These are phyloP conservation scores for Varroa destructor DNA, from an alignment of 1,140 invertebrate genomes.

Conservation along the genomic window DNA sequence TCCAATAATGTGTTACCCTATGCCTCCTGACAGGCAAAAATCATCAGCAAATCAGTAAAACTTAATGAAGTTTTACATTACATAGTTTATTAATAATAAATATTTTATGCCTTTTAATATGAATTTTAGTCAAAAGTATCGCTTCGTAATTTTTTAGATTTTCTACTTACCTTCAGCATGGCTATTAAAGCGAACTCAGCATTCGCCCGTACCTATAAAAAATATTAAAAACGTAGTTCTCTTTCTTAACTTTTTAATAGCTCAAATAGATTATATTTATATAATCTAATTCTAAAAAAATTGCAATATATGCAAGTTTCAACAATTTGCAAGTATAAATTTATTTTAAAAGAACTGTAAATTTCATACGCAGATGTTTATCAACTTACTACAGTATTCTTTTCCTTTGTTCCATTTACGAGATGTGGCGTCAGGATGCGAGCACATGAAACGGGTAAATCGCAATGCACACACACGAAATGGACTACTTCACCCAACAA, in stretches of 20 bases:
- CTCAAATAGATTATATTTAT: not conserved
- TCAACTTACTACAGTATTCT: conserved; percentile 70
- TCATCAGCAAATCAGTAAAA: too few species aligned
- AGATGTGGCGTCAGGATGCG: conserved; percentile 69
- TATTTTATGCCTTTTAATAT: too few species aligned
- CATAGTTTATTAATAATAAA: too few species aligned
- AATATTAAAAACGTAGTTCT: not conserved
- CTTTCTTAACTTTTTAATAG: not conserved
- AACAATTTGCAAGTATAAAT: not conserved
- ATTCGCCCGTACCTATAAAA: conserved; percentile 50
- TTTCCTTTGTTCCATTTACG: conserved; percentile 94
- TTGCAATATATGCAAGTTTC: too few species aligned
- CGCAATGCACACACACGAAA: not conserved
- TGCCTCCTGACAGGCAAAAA: too few species aligned
- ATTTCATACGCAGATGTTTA: not conserved
- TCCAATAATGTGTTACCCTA: too few species aligned
- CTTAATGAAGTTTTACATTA: too few species aligned
- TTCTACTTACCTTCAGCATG: conserved; percentile 56
- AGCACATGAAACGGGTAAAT: conserved; percentile 52
- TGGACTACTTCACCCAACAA: conserved; percentile 50
- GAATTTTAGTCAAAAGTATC: too few species aligned
- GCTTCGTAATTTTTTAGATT: too few species aligned
- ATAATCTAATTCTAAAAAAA: too few species aligned
- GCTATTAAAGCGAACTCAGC: conserved; percentile 78
- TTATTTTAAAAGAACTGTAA: not conserved